phyloP scores from a whole-genome alignment of 2,797 vertebrate species.

The Paedocypris micromegethes region DNA sequence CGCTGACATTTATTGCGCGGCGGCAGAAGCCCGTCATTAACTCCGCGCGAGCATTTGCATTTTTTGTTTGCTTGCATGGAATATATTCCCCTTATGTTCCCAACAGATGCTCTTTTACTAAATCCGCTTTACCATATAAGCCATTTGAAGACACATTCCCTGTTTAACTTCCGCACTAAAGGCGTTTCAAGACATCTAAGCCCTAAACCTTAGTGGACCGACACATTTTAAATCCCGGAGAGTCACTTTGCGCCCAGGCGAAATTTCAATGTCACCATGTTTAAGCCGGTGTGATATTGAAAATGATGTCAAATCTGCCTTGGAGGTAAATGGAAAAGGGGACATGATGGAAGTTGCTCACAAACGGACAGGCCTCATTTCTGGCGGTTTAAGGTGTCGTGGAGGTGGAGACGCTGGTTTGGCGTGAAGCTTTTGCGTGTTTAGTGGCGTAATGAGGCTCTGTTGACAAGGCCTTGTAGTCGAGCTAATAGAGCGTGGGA shows the following conservation, averaged over 20 bases:
- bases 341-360: constrained; percentile 12
- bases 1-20: background rate
- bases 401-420: no score
- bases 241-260: constrained; percentile 1
- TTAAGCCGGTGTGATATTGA: constrained; percentile 25
- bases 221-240: background rate
- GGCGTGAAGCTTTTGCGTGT: background rate
- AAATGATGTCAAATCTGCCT: constrained; percentile 30
- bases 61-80: background rate
- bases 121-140: background rate
- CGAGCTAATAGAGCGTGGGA: constrained; percentile 47
- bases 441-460: constrained; percentile 40
- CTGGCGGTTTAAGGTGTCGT: no score
- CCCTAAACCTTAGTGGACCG: background rate
- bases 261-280: constrained; percentile 6
- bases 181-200: constrained; percentile 4
- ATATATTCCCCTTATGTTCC: background rate
- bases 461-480: constrained; percentile 34
- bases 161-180: background rate
- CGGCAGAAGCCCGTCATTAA: background rate
- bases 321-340: background rate
- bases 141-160: background rate
- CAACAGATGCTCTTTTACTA: background rate
- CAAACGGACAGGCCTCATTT: constrained; percentile 11
- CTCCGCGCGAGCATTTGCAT: background rate